Percentiles rank a stretch among this genome's conserved stretches.
phyloP scores from a whole-genome alignment of 2,113 vertebrate genomes.

The Dipodomys stephensi region DNA sequence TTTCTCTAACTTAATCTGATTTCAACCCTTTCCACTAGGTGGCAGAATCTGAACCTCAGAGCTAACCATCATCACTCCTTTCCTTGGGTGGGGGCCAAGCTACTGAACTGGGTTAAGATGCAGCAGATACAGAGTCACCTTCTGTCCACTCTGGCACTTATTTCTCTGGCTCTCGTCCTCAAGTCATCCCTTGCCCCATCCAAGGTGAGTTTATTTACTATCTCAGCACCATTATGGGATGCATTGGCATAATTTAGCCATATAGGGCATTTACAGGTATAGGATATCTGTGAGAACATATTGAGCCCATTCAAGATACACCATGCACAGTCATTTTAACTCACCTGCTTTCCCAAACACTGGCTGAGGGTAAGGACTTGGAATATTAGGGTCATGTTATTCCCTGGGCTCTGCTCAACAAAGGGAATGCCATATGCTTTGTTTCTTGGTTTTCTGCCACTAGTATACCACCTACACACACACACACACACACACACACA shows the following conservation, averaged over 20 bases:
- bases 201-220: background rate
- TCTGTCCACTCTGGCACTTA: background rate
- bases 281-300: background rate
- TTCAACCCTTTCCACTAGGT: constrained; percentile 47
- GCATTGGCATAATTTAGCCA: background rate
- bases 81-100: background rate
- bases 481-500: background rate
- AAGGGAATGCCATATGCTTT: background rate
- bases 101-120: background rate
- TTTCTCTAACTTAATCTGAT: background rate
- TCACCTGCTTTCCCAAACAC: accelerated
- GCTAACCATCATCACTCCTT: background rate
- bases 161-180: background rate
- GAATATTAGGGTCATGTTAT: background rate
- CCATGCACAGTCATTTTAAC: background rate
- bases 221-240: background rate
- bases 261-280: background rate
- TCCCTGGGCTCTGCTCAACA: background rate
- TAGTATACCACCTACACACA: background rate
- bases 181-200: background rate
- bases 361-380: background rate
- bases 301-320: background rate
- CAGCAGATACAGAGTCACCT: background rate
- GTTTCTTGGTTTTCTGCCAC: constrained; percentile 19
- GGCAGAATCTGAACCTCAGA: constrained; percentile 49